Evolutionary conservation across 30 jellyfish, hydroid and myxozoan species (phyloP).

Genomic region (Turritopsis dohrnii): DNA sequence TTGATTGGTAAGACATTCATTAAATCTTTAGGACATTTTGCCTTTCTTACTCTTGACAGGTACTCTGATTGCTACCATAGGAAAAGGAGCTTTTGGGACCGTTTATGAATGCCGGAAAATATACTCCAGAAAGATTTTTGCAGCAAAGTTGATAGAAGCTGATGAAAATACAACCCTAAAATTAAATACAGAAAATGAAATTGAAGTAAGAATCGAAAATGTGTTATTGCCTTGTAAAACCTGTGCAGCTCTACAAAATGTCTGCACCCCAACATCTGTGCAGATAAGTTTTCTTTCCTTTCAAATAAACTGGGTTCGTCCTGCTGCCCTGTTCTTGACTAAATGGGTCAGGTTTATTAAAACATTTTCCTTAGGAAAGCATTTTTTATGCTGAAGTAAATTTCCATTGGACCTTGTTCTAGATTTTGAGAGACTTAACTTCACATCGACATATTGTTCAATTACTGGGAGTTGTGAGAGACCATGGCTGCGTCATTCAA

Average conservation of each 20-base stretch:
- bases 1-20: neutral
- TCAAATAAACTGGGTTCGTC: too few species aligned
- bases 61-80: neutral
- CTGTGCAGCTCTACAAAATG: neutral
- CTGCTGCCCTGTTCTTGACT: too few species aligned
- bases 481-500: constrained; percentile 32
- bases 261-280: too few species aligned
- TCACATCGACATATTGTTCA: constrained; percentile 63
- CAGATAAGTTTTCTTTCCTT: too few species aligned
- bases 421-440: constrained; percentile 67
- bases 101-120: constrained; percentile 31
- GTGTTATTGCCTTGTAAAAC: neutral
- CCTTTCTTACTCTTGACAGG: neutral
- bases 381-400: neutral
- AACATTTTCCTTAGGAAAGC: too few species aligned
- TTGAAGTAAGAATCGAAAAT: constrained; percentile 50
- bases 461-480: constrained; percentile 50
- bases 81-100: constrained; percentile 32
- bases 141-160: constrained; percentile 69
- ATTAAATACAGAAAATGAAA: constrained; percentile 91
- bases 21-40: neutral
- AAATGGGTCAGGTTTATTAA: too few species aligned
- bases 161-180: constrained; percentile 53
- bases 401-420: neutral
- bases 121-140: constrained; percentile 32